Base-by-base conservation (phyloP, 2,113 vertebrate species). In the Neodon shergylaensis region DNA sequence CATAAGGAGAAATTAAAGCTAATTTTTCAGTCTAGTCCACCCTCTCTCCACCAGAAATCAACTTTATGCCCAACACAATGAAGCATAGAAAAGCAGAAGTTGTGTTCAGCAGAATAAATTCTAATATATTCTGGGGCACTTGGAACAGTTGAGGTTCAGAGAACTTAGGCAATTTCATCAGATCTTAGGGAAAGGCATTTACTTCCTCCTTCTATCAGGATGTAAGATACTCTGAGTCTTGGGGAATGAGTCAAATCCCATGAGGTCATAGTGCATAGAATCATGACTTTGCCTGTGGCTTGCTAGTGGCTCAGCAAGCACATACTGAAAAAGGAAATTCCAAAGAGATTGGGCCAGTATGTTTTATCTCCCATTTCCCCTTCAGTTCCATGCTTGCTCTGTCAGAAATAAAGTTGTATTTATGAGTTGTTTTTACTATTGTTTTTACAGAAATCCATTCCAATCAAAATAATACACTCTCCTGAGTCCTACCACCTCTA, bases 401-500 rank as follows among this genome's bases (percentile, higher is more conserved):
- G 9, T 19, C 26, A 16, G 14, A 12, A 2, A 63, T 4, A 73
- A 17, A 19, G 31, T 6, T 7, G 31, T 13, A 14, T 1, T 58
- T 52, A 1, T 6, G 4, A 26, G 26, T 42, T 68, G 7, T 1
- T 7, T 26, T 31, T 44, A 24, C 3, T 6, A 28, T 12, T 4
- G 39, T 2, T 19, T 78, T 5, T 42, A 39, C 6, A 36, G 36
- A 88, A 76, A 13, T 11, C 6, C 2, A 90, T 52, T 63, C 6
- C 0, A 13, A 21, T 58, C 47, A 65, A 1, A 12, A 61, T 17
- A 39, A 2, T 36, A 13, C 2, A 77, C 58, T 26, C 5, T 5
- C 0, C 11, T 44, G 4, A 24, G 63, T 2, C 5, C 4, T 16
- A 16, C 13, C 0, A 6, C 2, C 5, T 36, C 65, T 5, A 44